Base-by-base conservation (phyloP, 1,140 invertebrate genomes). In the Panagrolaimus sp. region DNA sequence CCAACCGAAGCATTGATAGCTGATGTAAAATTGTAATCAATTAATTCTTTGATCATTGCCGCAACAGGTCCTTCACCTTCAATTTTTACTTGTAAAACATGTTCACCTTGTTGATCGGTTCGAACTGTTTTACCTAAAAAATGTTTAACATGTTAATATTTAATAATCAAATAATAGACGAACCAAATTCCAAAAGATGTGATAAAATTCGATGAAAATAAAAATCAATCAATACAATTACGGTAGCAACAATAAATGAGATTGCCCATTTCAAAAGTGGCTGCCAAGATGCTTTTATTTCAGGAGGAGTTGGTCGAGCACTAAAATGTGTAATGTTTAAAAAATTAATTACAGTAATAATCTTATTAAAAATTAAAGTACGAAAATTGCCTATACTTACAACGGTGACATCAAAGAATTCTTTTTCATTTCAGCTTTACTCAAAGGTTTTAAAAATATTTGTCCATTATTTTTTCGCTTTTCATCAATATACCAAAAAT, bases 401-500 rank as follows among this genome's bases (percentile, higher is more conserved):
- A n/a, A 65, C 24, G 69, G 63, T 38, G 45, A 66, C 43, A 67
- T 48, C 24, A 71, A 21, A 55, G 43, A 17, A 65, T 71, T 65
- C 10, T 48, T 45, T 52, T 71, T 52, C n/a, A 46, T 45, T 45
- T 71, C 69, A 21, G 43, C 44, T 45, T 52, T 52, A 9, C 15
- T 46, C 14, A 71, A 58, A n/a, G 45, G 44, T 0, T 32, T 9
- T 10, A 71, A 45, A 32, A 44, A 71, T 43, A 58, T 32, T 71
- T 71, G 21, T 21, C 64, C 63, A 24, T 32, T 38, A 14, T 26
- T 17, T 43, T 55, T n/a, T 1, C 69, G 28, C 52, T 71, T 68
- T 38, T 44, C 43, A 55, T 71, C 69, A 15, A 71, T 71, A 17
- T 28, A 71, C 63, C 65, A 66, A 28, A 71, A 71, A 55, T 71